phyloP scores from a whole-genome alignment of 1,140 invertebrate species.

The Drosophila burlai region DNA sequence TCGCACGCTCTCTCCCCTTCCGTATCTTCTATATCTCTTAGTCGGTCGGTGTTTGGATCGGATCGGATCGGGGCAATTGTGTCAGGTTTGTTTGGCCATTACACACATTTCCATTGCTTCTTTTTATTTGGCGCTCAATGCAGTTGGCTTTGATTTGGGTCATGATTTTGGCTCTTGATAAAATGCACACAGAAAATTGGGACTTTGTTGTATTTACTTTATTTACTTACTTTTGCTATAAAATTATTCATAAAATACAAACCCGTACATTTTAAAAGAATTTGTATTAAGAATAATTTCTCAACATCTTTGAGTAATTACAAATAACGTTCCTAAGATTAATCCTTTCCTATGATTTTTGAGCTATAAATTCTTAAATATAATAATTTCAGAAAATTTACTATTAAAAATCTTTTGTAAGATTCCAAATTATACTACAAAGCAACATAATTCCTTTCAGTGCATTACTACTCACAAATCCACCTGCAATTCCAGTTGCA shows the following conservation, averaged over 20 bases:
- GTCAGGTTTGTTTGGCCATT: slow-evolving; percentile 52
- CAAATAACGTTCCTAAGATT: too few species aligned
- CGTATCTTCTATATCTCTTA: slow-evolving; percentile 13
- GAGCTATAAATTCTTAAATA: not conserved
- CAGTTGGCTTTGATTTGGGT: slow-evolving; percentile 68
- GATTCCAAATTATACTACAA: not conserved
- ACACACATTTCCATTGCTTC: slow-evolving; percentile 32
- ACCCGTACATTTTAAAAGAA: not conserved
- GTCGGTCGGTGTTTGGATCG: slow-evolving; percentile 13
- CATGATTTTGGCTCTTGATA: slow-evolving; percentile 58
- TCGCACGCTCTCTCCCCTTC: slow-evolving; percentile 1
- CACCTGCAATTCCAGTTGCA: slow-evolving; percentile 37
- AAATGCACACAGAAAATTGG: slow-evolving; percentile 28
- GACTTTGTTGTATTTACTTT: too few species aligned
- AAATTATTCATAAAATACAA: not conserved
- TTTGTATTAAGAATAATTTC: not conserved
- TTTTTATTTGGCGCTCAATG: slow-evolving; percentile 50
- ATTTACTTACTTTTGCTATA: not conserved
- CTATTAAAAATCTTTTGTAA: not conserved
- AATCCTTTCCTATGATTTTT: too few species aligned
- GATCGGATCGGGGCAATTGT: slow-evolving; percentile 29
- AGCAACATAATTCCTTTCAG: not conserved
- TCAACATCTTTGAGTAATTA: too few species aligned
- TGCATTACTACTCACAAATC: not conserved
- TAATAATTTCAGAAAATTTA: not conserved